A percentile compares a stretch with the other conserved stretches of the same genome.
Conservation (phyloP, 2,797 vertebrate genomes). For the Crypturellus tataupa region DNA sequence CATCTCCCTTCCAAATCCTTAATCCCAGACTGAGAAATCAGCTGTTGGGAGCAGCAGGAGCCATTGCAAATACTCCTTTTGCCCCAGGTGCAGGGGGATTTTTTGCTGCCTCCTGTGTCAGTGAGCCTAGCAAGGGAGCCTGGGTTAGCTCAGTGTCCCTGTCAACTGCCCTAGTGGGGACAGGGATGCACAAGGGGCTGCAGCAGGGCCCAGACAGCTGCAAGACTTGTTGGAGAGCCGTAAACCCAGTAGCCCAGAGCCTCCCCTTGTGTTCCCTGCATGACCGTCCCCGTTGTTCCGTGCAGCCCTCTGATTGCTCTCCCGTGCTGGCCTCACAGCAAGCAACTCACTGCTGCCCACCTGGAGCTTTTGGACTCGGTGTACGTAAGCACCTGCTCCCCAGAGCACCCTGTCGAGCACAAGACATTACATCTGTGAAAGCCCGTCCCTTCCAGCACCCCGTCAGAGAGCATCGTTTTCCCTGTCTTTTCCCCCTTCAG, state of each 20-base stretch:
- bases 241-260: not conserved
- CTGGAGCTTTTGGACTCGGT: not conserved
- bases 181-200: not conserved
- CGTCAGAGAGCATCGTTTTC: not conserved
- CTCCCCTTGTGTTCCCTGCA: not conserved
- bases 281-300: not conserved
- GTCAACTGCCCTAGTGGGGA: not conserved
- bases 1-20: slow-evolving; percentile 23
- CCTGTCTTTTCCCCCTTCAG: not conserved
- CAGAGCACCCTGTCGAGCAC: not conserved
- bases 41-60: slow-evolving; percentile 10
- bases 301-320: not conserved
- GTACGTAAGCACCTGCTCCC: not conserved
- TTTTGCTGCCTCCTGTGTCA: not conserved
- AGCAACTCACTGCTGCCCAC: not conserved
- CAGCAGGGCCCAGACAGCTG: not conserved
- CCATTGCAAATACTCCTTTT: not conserved
- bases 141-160: not conserved
- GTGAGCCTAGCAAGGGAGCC: not conserved
- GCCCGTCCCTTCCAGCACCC: not conserved
- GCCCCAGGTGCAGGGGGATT: not conserved
- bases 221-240: not conserved
- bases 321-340: not conserved
- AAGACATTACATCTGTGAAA: not conserved
- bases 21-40: not conserved